Conservation (phyloP, 2,113 vertebrate genomes). For the Neogobius melanostomus region DNA sequence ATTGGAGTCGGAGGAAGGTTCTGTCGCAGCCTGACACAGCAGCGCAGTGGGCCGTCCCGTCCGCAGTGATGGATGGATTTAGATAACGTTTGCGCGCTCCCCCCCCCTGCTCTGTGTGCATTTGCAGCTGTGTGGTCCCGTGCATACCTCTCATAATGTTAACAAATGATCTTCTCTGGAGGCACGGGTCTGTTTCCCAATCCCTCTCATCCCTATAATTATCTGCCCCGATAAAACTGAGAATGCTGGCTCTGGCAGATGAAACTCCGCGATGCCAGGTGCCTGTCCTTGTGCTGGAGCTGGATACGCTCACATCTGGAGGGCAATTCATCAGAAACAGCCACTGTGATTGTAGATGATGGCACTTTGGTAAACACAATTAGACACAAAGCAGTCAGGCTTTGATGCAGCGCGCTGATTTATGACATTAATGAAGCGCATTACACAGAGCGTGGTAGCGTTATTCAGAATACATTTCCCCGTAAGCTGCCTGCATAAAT, state of each 20-base stretch:
- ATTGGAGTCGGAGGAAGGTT: constrained; percentile 49
- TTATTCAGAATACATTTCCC: background rate
- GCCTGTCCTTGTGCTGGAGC: constrained; percentile 63
- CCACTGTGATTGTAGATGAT: constrained; percentile 52
- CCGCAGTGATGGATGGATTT: constrained; percentile 44
- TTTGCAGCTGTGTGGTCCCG: constrained; percentile 8
- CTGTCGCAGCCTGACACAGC: constrained; percentile 41
- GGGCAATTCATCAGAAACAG: constrained; percentile 60
- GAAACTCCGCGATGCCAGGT: constrained; percentile 68
- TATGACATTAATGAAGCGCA: constrained; percentile 26
- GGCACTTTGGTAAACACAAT: constrained; percentile 49
- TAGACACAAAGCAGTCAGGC: constrained; percentile 26
- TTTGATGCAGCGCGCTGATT: constrained; percentile 43
- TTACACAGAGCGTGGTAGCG: background rate
- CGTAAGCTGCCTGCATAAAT: background rate
- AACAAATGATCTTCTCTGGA: constrained; percentile 57
- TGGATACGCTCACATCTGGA: constrained; percentile 62
- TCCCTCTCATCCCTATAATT: constrained; percentile 67
- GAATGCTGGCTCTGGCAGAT: constrained; percentile 58
- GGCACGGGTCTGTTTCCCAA: constrained; percentile 58
- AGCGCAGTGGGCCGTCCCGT: constrained; percentile 28
- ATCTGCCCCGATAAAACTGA: constrained; percentile 50
- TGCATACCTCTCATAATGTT: constrained; percentile 33
- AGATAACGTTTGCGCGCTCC: constrained; percentile 42
- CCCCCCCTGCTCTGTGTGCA: background rate